Base-by-base conservation (phyloP, 2,113 vertebrate genomes). In the Vidua chalybeata region DNA sequence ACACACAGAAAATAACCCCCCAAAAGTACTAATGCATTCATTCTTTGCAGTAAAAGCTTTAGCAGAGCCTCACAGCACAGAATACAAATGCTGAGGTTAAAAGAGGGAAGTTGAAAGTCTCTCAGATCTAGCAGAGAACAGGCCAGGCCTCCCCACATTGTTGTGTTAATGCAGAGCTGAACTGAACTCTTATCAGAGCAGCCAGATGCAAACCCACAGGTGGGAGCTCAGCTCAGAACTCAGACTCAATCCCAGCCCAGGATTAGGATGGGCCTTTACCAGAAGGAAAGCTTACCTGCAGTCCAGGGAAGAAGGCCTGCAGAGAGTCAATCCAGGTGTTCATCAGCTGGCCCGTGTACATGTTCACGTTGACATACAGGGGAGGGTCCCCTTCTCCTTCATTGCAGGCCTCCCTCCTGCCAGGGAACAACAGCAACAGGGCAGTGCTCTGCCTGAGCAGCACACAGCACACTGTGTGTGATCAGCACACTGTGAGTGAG, bases 291-390 rank as follows among this genome's bases (percentile, higher is more conserved):
- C 4, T 77, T 39, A 99, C 99, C 99, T 99, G 99, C 43, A 99
- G 98, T 2, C 99, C 99, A 3, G 99, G 99, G 94, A 99, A 99
- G 94, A 99, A 99, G n/a, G 99, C 99, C 95, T 99, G 99, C 86
- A 99, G 98, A 26, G 99, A 99, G 97, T 99, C 99, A 3, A 99
- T 99, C 99, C 99, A 99, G 2, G 99, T 99, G 98, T 99, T 99
- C 99, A 99, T 99, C 81, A 99, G 98, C 96, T 99, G 99, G 16
- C 99, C 99, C 2, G 98, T 99, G 97, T 99, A 99, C 99, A 99
- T 99, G 98, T 99, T 99, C 26, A 99, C 99, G 2, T 99, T 99
- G 41, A 99, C 99, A 1, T 99, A 99, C 2, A 99, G 98, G 9
- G 99, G 99, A 13, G 99, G 99, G 95, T 99, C 99, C 4, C 99